Conservation (phyloP, 2,888 invertebrate species). For the Yponomeuta cagnagella region DNA sequence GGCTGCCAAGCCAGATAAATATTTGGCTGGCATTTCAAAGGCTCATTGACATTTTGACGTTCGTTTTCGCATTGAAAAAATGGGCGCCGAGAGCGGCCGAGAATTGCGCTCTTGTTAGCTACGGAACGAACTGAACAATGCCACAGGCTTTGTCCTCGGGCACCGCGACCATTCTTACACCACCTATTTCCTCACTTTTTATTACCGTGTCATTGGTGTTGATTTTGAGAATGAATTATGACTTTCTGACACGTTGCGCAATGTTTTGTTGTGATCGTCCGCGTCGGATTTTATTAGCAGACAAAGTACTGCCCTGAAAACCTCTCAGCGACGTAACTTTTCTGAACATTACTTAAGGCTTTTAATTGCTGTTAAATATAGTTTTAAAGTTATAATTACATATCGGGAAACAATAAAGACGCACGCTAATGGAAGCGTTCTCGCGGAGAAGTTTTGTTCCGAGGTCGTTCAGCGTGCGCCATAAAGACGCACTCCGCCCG, state of each 20-base stretch:
- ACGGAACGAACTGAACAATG: constrained; percentile 39
- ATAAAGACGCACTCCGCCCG: constrained; percentile 43
- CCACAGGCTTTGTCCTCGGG: constrained; percentile 38
- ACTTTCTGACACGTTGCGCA: constrained; percentile 44
- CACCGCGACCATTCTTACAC: constrained; percentile 40
- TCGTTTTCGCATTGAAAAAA: constrained; percentile 47
- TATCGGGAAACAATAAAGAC: constrained; percentile 1
- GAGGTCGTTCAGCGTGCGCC: constrained; percentile 23
- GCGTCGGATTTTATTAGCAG: constrained; percentile 11
- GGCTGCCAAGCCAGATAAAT: constrained; percentile 51
- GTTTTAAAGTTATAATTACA: neutral
- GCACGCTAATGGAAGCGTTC: constrained; percentile 1
- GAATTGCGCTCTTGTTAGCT: constrained; percentile 32
- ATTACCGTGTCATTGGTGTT: constrained; percentile 51
- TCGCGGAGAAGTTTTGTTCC: neutral
- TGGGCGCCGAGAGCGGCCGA: constrained; percentile 39
- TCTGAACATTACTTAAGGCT: neutral
- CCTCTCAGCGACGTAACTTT: neutral
- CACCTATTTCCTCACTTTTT: constrained; percentile 44
- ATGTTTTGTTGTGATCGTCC: constrained; percentile 41
- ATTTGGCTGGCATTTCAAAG: constrained; percentile 65
- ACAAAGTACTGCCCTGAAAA: neutral
- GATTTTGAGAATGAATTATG: constrained; percentile 62
- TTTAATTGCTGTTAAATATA: neutral
- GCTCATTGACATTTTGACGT: constrained; percentile 62